Percentiles rank a stretch among this genome's conserved stretches.
Conservation (phyloP, 1,140 invertebrate genomes). For the Ips typographus region DNA sequence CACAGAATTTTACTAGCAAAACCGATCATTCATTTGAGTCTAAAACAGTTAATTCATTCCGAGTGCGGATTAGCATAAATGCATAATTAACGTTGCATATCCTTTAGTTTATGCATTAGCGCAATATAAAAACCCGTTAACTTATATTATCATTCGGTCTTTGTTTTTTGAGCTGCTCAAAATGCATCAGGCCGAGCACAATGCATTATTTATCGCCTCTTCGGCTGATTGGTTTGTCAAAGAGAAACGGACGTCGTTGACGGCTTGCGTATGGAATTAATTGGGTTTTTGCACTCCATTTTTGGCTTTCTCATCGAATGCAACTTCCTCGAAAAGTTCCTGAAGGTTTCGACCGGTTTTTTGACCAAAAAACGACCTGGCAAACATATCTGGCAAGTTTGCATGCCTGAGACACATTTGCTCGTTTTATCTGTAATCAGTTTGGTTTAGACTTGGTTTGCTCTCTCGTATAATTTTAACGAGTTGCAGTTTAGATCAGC, state of each 20-base stretch:
- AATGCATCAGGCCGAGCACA: neutral
- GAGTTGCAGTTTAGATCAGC: no score
- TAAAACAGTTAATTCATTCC: conserved; percentile 8
- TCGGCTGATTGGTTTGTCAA: neutral
- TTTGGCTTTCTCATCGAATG: neutral
- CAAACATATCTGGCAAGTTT: no score
- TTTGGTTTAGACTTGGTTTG: no score
- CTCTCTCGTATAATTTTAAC: no score
- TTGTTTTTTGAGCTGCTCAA: neutral
- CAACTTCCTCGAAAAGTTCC: neutral
- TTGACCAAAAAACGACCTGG: no score
- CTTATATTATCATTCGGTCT: conserved; percentile 5
- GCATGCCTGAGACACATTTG: no score
- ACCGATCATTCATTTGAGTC: neutral
- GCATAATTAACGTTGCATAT: conserved; percentile 9
- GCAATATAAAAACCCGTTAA: neutral
- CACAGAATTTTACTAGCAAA: neutral
- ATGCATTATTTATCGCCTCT: neutral
- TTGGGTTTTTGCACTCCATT: neutral
- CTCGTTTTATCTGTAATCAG: no score
- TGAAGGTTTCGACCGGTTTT: no score
- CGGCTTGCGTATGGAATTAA: neutral
- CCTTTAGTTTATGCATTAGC: conserved; percentile 1
- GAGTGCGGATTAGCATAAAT: neutral
- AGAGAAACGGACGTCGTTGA: neutral